Evolutionary conservation across 1,140 invertebrate species (phyloP).

Genomic region (Cecropterus lyciades): DNA sequence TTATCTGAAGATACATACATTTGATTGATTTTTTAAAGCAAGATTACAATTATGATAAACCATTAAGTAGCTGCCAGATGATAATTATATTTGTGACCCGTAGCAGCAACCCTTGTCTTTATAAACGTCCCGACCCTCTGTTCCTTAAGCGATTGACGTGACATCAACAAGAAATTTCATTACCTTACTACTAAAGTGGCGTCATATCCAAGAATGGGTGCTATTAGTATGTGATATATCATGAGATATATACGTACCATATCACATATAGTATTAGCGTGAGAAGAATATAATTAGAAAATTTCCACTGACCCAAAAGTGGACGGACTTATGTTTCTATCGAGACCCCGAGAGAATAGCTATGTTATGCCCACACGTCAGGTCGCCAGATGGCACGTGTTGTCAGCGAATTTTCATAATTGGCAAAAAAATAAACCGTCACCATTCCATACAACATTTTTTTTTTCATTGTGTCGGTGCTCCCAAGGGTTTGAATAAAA

Average conservation of each 20-base stretch:
- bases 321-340: slow-evolving; percentile 37
- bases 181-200: slow-evolving; percentile 24
- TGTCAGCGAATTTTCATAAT: slow-evolving; percentile 70
- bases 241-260: background rate
- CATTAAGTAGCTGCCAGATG: slow-evolving; percentile 5
- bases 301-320: slow-evolving; percentile 54
- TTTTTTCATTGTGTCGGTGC: slow-evolving; percentile 65
- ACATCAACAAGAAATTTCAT: slow-evolving; percentile 40
- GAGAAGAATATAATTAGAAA: slow-evolving; percentile 46
- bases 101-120: slow-evolving; percentile 48
- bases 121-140: slow-evolving; percentile 47
- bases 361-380: slow-evolving; percentile 44
- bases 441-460: slow-evolving; percentile 63
- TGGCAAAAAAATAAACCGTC: slow-evolving; percentile 59
- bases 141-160: slow-evolving; percentile 36
- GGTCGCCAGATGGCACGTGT: slow-evolving; percentile 45
- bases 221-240: slow-evolving; percentile 18
- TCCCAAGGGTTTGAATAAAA: slow-evolving; percentile 72
- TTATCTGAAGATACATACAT: too few species aligned
- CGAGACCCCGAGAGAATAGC: slow-evolving; percentile 53
- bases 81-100: background rate
- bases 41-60: background rate
- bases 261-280: background rate
- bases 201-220: slow-evolving; percentile 9
- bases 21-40: too few species aligned